phyloP scores from a whole-genome alignment of 2,797 vertebrate species.

The Chloroceryle inda region DNA sequence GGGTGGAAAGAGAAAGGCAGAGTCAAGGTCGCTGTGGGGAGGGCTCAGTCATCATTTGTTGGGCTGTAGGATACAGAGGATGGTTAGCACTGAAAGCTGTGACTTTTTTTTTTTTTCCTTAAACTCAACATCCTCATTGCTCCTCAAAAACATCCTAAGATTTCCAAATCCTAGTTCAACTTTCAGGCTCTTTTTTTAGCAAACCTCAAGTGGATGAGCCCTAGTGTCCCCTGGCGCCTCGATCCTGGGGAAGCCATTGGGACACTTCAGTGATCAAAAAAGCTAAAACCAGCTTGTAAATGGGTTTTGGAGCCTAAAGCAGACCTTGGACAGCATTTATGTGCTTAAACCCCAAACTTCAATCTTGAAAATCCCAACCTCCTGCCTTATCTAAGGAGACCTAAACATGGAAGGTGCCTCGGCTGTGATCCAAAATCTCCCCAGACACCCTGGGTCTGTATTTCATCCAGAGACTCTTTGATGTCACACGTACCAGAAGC shows the following conservation, averaged over 20 bases:
- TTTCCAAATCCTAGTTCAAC: neutral
- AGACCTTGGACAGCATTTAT: neutral
- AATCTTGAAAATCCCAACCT: neutral
- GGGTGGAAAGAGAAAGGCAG: neutral
- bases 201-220: neutral
- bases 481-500: neutral
- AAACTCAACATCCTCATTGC: neutral
- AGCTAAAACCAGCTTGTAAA: neutral
- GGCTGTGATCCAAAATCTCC: neutral
- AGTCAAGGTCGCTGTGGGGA: neutral
- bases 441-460: accelerated
- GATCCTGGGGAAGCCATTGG: neutral
- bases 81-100: neutral
- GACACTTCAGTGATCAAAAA: neutral
- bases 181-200: neutral
- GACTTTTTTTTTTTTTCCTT: neutral
- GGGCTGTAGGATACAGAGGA: neutral
- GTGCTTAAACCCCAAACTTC: neutral
- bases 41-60: neutral
- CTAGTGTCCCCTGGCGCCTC: accelerated
- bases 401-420: neutral
- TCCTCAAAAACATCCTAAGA: neutral
- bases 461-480: neutral
- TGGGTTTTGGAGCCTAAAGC: neutral
- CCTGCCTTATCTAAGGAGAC: neutral